A percentile compares a stretch with the other conserved stretches of the same genome.
phyloP scores from a whole-genome alignment of 1,140 invertebrate species.

The Nephila pilipes region DNA sequence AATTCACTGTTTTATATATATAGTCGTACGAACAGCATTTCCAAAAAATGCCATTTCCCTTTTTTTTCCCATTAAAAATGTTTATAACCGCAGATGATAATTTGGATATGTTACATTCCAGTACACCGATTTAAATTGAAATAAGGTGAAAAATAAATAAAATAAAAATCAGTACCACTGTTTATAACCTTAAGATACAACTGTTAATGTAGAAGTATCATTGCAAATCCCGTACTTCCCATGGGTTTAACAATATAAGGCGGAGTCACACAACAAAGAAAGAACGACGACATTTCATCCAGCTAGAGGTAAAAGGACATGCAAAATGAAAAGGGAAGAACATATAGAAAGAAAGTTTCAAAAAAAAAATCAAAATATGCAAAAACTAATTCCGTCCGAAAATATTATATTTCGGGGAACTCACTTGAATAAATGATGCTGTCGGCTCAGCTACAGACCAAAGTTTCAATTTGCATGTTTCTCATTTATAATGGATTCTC shows the following conservation, averaged over 20 bases:
- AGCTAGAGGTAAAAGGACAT: neutral
- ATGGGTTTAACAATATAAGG: neutral
- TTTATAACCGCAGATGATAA: too few relatives aligned
- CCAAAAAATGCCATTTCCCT: too few relatives aligned
- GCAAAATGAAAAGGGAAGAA: neutral
- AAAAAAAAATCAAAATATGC: constrained; percentile 5
- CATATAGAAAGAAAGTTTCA: neutral
- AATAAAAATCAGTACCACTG: too few relatives aligned
- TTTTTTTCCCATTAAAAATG: too few relatives aligned
- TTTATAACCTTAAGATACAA: too few relatives aligned
- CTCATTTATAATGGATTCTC: constrained; percentile 65
- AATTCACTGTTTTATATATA: too few relatives aligned
- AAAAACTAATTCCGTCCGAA: constrained; percentile 20
- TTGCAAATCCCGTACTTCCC: too few relatives aligned
- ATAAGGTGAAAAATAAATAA: too few relatives aligned
- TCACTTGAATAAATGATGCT: constrained; percentile 58
- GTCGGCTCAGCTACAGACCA: constrained; percentile 7
- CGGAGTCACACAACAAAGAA: neutral
- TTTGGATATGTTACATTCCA: too few relatives aligned
- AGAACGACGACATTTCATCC: neutral
- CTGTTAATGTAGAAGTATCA: too few relatives aligned
- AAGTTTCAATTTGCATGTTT: constrained; percentile 60
- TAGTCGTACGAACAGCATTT: too few relatives aligned
- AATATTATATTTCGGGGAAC: constrained; percentile 28
- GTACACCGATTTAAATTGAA: too few relatives aligned